Conservation (phyloP, 2,797 vertebrate genomes). For the Intellagama lesueurii region DNA sequence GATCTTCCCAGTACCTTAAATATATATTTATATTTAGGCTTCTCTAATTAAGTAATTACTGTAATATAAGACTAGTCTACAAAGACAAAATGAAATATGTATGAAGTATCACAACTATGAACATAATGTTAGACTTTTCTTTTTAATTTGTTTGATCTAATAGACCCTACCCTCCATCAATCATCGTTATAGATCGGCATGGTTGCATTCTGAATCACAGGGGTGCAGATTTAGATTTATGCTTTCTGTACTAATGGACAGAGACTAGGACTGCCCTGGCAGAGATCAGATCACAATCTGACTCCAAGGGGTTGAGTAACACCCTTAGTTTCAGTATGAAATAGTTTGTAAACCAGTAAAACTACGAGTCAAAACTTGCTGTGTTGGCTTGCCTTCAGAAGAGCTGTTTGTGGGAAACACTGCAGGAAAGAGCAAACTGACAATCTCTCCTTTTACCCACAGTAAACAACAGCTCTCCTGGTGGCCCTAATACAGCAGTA, state of each 20-base stretch:
- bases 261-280: constrained; percentile 23
- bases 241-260: constrained; percentile 55
- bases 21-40: background rate
- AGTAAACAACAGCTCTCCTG: constrained; percentile 56
- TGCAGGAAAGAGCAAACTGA: constrained; percentile 61
- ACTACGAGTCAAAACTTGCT: constrained; percentile 74
- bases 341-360: constrained; percentile 74
- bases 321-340: constrained; percentile 72
- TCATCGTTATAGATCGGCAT: background rate
- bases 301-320: constrained; percentile 61
- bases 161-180: constrained; percentile 27
- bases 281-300: constrained; percentile 60
- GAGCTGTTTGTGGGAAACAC: constrained; percentile 70
- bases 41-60: constrained; percentile 32
- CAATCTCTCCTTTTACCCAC: constrained; percentile 46
- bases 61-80: constrained; percentile 4
- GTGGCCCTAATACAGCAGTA: constrained; percentile 44
- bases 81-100: constrained; percentile 9
- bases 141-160: background rate
- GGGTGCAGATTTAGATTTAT: constrained; percentile 8
- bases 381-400: constrained; percentile 68
- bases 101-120: constrained; percentile 37
- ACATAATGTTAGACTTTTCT: background rate
- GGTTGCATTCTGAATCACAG: background rate
- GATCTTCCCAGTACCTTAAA: background rate